Evolutionary conservation across 2,797 vertebrate species (phyloP).

Genomic region (Helicolenus hilgendorfi): DNA sequence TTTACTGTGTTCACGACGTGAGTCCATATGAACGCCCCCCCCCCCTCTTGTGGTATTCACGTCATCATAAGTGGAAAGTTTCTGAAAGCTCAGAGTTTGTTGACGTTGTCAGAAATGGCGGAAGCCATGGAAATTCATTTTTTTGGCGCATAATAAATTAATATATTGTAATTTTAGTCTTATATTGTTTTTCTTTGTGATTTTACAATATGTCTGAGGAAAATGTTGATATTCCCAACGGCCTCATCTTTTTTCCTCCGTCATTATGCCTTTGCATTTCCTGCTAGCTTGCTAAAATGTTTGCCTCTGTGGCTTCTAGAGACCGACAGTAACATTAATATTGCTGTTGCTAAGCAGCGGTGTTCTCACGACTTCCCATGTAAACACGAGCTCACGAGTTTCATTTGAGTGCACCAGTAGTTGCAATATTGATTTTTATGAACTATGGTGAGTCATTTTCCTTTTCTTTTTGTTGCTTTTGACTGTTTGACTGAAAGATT

Average conservation of each 20-base stretch:
- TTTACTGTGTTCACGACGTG: neutral
- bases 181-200: too few species aligned
- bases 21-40: neutral
- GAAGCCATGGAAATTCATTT: neutral
- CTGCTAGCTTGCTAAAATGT: neutral
- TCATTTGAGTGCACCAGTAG: neutral
- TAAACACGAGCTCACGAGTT: neutral
- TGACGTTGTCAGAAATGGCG: neutral
- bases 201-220: neutral
- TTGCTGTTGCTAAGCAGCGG: neutral
- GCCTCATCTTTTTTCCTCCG: neutral
- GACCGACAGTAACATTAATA: neutral
- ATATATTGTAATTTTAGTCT: neutral
- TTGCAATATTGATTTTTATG: constrained; percentile 13
- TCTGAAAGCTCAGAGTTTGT: neutral
- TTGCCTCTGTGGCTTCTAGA: neutral
- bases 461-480: neutral
- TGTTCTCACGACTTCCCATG: neutral
- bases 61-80: neutral
- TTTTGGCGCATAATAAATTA: neutral
- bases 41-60: neutral
- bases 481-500: neutral
- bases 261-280: neutral
- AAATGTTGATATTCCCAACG: too few species aligned
- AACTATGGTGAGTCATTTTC: neutral